Percentiles rank a stretch among this genome's conserved stretches.
phyloP scores from a whole-genome alignment of 2,113 vertebrate genomes.

The Cyprinus carpio region DNA sequence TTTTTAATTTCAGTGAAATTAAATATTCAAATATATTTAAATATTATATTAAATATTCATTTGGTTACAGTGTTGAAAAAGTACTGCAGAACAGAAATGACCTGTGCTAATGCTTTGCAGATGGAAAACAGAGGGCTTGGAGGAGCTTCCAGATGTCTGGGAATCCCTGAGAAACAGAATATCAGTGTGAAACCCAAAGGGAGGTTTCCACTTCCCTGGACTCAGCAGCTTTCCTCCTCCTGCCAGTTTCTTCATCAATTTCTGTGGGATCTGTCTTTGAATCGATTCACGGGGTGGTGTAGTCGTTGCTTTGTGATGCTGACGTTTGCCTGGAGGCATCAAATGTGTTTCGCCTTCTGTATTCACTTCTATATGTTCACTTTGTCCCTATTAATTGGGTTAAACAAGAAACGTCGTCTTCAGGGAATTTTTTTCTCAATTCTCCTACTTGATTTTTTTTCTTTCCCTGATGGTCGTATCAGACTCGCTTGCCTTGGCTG shows the following conservation, averaged over 20 bases:
- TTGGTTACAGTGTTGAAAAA: not conserved
- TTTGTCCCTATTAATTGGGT: constrained; percentile 42
- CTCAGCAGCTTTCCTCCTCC: constrained; percentile 45
- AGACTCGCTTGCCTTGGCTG: constrained; percentile 12
- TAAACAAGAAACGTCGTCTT: constrained; percentile 38
- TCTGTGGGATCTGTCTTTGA: not conserved
- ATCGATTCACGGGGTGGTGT: not conserved
- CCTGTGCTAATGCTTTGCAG: not conserved
- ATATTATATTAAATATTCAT: too few relatives aligned
- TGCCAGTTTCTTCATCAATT: constrained; percentile 16
- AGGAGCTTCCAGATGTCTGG: constrained; percentile 13
- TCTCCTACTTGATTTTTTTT: constrained; percentile 41
- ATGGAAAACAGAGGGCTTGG: constrained; percentile 34
- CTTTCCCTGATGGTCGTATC: constrained; percentile 37
- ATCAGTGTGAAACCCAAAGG: constrained; percentile 65
- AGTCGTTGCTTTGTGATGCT: constrained; percentile 1
- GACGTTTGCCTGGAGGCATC: not conserved
- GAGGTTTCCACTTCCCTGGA: constrained; percentile 63
- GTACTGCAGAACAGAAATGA: not conserved
- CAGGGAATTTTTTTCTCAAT: constrained; percentile 35
- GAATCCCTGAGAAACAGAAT: constrained; percentile 66
- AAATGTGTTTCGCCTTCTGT: not conserved
- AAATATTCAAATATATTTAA: too few relatives aligned
- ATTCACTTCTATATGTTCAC: constrained; percentile 37
- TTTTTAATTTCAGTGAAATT: not conserved